Evolutionary conservation across 2,888 invertebrate species (phyloP).

Genomic region (Pelosia muscerda): DNA sequence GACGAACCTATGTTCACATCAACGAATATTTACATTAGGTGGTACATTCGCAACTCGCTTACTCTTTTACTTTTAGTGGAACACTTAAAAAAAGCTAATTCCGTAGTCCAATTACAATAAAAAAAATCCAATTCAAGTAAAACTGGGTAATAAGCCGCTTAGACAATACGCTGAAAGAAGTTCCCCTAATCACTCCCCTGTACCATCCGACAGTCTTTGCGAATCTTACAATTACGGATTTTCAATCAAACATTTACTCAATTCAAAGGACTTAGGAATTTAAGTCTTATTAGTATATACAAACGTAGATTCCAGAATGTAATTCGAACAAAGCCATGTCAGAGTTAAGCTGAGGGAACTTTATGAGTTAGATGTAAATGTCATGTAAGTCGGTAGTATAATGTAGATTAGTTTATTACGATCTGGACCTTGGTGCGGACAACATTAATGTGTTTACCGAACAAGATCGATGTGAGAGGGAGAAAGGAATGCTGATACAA

Average conservation of each 20-base stretch:
- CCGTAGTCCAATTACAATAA: constrained; percentile 27
- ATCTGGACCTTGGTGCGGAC: constrained; percentile 10
- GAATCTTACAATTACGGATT: constrained; percentile 56
- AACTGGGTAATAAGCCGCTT: constrained; percentile 37
- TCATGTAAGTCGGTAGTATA: constrained; percentile 38
- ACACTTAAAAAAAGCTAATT: constrained; percentile 23
- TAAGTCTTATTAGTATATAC: constrained; percentile 23
- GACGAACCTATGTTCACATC: constrained; percentile 32
- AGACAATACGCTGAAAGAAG: constrained; percentile 39
- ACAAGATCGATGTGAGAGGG: not conserved
- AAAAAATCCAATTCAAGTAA: constrained; percentile 34
- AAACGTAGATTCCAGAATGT: constrained; percentile 25
- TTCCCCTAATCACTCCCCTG: constrained; percentile 34
- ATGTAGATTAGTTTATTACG: constrained; percentile 42
- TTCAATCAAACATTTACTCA: constrained; percentile 46
- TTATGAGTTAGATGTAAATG: constrained; percentile 49
- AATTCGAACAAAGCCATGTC: constrained; percentile 24
- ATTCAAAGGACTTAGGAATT: constrained; percentile 23
- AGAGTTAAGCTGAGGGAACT: constrained; percentile 42
- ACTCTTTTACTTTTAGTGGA: constrained; percentile 21
- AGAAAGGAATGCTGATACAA: not conserved
- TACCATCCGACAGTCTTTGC: constrained; percentile 48
- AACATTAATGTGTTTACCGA: not conserved
- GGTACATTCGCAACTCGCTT: constrained; percentile 12
- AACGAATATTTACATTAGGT: constrained; percentile 28